phyloP scores from a whole-genome alignment of 2,888 invertebrate genomes.

The Deilephila porcellus region DNA sequence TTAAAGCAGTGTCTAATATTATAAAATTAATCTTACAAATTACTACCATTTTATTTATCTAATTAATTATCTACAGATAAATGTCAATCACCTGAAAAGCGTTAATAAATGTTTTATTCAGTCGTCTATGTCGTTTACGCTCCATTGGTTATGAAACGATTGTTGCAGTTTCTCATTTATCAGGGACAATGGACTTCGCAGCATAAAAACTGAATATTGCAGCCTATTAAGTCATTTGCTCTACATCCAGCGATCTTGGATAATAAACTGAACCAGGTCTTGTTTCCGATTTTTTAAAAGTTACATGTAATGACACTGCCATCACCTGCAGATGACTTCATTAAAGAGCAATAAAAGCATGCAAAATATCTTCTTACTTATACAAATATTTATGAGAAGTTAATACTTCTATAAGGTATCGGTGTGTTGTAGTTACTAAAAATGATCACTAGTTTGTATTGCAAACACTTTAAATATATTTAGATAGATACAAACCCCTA shows the following conservation, averaged over 20 bases:
- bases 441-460: too few relatives aligned
- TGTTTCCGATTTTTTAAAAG: too few relatives aligned
- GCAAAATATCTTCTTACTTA: too few relatives aligned
- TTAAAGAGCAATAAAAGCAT: too few relatives aligned
- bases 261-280: background rate
- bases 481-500: too few relatives aligned
- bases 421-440: too few relatives aligned
- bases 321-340: too few relatives aligned
- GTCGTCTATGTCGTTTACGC: constrained; percentile 1
- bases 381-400: too few relatives aligned
- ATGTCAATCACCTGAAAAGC: background rate
- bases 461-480: too few relatives aligned
- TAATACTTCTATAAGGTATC: too few relatives aligned
- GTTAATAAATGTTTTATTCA: background rate
- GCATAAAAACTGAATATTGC: background rate
- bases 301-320: too few relatives aligned
- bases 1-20: background rate
- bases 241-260: constrained; percentile 1
- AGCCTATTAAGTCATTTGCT: background rate
- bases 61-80: background rate
- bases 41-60: background rate
- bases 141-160: constrained; percentile 5
- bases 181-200: constrained; percentile 7
- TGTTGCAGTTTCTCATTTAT: constrained; percentile 18
- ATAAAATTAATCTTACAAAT: background rate